phyloP scores from a whole-genome alignment of 2,797 vertebrate species.

The Sphenodon punctatus region DNA sequence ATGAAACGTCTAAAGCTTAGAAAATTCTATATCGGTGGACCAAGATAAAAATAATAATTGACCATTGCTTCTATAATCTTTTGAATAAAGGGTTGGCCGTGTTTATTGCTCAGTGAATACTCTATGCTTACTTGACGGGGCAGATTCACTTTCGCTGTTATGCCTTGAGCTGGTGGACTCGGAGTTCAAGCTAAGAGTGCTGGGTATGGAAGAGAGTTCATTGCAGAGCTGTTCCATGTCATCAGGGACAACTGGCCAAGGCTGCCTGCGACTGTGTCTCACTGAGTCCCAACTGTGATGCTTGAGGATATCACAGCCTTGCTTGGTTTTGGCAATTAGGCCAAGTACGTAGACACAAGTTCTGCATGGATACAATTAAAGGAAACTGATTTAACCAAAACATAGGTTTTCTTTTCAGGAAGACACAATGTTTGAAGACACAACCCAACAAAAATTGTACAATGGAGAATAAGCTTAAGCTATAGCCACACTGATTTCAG shows the following conservation, averaged over 20 bases:
- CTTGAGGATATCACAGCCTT: conserved; percentile 95
- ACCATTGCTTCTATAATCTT: neutral
- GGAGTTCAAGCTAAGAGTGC: conserved; percentile 95
- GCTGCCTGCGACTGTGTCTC: conserved; percentile 92
- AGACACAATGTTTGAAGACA: too few species aligned
- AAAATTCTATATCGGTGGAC: too few species aligned
- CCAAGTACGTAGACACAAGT: conserved; percentile 89
- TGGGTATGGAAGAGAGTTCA: conserved; percentile 93
- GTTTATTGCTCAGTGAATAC: neutral
- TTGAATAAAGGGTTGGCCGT: too few species aligned
- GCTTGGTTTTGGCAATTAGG: conserved; percentile 94
- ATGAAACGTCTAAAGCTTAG: neutral
- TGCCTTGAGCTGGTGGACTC: conserved; percentile 96
- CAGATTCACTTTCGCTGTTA: conserved; percentile 97
- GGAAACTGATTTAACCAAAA: neutral
- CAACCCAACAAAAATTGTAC: too few species aligned
- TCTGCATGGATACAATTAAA: conserved; percentile 62
- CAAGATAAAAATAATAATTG: too few species aligned
- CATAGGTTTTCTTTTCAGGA: neutral
- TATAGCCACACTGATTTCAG: too few species aligned
- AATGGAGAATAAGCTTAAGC: too few species aligned
- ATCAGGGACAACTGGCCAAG: conserved; percentile 95
- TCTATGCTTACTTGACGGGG: conserved; percentile 87
- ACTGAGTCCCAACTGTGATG: conserved; percentile 95
- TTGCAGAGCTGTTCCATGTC: conserved; percentile 91